These are phyloP conservation scores for roundworm (Caenorhabditis elegans) DNA, from an alignment of 1,140 invertebrate genomes.

Conservation along the genomic window WBcel235 BX284604.4:5441501-5442000, in stretches of 20 bases:
- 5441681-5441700: no score
- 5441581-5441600: no score
- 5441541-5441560: no score
- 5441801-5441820: conserved; percentile 76
- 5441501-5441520: no score
- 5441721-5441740: conserved; percentile 76
- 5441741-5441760: conserved; percentile 77
- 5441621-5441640: no score
- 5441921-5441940: conserved; percentile 76
- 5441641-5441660: no score
- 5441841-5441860: conserved; percentile 70
- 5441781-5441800: conserved; percentile 77
- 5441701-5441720: conserved; percentile 39
- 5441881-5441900: conserved; percentile 48
- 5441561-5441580: no score
- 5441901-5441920: conserved; percentile 76
- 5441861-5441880: not conserved
- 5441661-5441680: no score
- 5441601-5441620: no score
- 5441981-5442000: conserved; percentile 73
- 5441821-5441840: conserved; percentile 76
- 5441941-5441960: conserved; percentile 75
- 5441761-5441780: conserved; percentile 75
- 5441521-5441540: no score
- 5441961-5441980: conserved; percentile 67